Base-by-base conservation (phyloP, 2,888 invertebrate species). In the Ditula angustiorana region DNA sequence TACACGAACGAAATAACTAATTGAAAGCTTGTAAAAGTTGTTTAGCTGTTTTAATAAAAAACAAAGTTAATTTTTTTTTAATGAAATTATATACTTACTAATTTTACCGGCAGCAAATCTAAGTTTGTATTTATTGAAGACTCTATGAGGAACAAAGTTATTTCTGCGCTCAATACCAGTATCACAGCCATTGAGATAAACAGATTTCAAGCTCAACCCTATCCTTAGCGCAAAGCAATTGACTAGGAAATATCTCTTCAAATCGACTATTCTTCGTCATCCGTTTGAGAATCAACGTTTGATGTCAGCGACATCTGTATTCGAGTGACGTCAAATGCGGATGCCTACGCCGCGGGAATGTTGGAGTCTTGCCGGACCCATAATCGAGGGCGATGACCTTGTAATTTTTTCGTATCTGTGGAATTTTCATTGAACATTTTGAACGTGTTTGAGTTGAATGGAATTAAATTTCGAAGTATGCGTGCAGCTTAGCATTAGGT, bases 231-330 rank as follows among this genome's bases (percentile, higher is more conserved):
- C 10, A 23, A 30, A 35, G 24, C 53, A 53, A 53, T 19, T 1
- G 33, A 53, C 35, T 53, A 53, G n/a, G 35, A 58, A 58, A 58
- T 41, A 19, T 19, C 47, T 23, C 23, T 58, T 35, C 24, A 35
- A 24, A 49, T 59, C 71, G 74, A 74, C 71, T 77, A 78, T 79
- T 76, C 50, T 19, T 37, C 16, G 21, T 19, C 33, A 59, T 47
- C 35, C 58, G 57, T 59, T 49, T 49, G 58, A 24, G 58, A 35
- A 41, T 13, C 28, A 5, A 28, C 28, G 37, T 37, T 50, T 37
- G 49, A 19, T 13, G 49, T 26, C 80, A 75, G 74, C 76, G 74
- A 76, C 77, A 81, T 81, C 79, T 80, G 80, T 80, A 80, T 80
- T 82, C 75, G 74, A 76, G 67, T 70, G 67, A 72, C 73, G 70